Percentiles rank a stretch among this genome's conserved stretches.
These are phyloP conservation scores for Fragum fragum DNA, from an alignment of 2,888 invertebrate species.

Conservation along the genomic window DNA sequence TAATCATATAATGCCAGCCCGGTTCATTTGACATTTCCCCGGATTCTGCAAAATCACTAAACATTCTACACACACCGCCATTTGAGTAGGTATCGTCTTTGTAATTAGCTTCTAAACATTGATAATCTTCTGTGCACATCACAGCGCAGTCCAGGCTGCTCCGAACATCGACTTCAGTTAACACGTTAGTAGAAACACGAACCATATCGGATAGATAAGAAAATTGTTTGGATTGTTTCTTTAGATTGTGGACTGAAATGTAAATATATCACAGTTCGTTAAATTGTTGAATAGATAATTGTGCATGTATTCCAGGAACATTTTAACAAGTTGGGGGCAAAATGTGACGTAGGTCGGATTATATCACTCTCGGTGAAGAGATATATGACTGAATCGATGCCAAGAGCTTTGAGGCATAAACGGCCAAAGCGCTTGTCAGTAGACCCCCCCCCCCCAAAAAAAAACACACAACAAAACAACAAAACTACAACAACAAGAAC, in stretches of 20 bases:
- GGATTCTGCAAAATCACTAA: background rate
- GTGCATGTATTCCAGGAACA: too few relatives aligned
- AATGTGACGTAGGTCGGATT: too few relatives aligned
- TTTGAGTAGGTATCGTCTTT: background rate
- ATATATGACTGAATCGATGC: too few relatives aligned
- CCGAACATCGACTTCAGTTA: slow-evolving; percentile 30
- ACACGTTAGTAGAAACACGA: slow-evolving; percentile 20
- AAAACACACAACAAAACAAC: too few relatives aligned
- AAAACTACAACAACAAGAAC: too few relatives aligned
- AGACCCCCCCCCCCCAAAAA: too few relatives aligned
- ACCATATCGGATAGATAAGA: background rate
- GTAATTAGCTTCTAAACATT: slow-evolving; percentile 55
- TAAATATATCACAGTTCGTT: too few relatives aligned
- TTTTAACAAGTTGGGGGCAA: too few relatives aligned
- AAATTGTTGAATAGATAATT: too few relatives aligned
- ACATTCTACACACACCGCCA: slow-evolving; percentile 53
- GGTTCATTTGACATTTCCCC: slow-evolving; percentile 34
- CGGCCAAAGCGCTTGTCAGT: too few relatives aligned
- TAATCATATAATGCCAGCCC: slow-evolving; percentile 47
- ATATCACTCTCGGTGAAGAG: too few relatives aligned
- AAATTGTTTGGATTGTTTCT: slow-evolving; percentile 27
- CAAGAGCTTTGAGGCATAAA: too few relatives aligned
- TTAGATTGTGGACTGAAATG: slow-evolving; percentile 45
- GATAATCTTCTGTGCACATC: slow-evolving; percentile 38
- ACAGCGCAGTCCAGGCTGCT: slow-evolving; percentile 53